phyloP scores from a whole-genome alignment of 2,888 invertebrate genomes.

The Eupithecia centaureata region DNA sequence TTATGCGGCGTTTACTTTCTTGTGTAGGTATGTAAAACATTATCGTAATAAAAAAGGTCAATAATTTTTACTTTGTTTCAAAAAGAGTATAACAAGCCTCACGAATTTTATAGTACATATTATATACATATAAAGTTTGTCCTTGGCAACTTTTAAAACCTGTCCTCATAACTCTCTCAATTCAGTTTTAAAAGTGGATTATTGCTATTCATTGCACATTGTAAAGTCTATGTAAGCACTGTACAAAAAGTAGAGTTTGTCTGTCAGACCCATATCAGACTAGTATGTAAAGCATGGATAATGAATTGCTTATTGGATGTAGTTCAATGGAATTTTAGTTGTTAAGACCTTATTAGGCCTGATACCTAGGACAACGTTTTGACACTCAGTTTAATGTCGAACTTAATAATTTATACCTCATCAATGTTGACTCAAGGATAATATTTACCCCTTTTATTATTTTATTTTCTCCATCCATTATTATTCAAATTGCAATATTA shows the following conservation, averaged over 20 bases:
- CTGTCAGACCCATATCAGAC: slow-evolving; percentile 18
- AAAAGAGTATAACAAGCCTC: neutral
- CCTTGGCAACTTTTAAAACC: slow-evolving; percentile 51
- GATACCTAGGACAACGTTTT: neutral
- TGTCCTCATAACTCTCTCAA: slow-evolving; percentile 35
- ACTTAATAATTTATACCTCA: neutral
- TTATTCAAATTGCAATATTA: too few species aligned
- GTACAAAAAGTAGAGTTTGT: slow-evolving; percentile 20
- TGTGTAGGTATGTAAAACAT: neutral
- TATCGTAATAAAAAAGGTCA: neutral
- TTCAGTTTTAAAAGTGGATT: slow-evolving; percentile 39
- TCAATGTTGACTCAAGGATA: neutral
- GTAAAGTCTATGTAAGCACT: slow-evolving; percentile 17
- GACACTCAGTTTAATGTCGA: neutral
- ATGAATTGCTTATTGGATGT: slow-evolving; percentile 21
- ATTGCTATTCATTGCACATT: slow-evolving; percentile 33
- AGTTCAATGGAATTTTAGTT: slow-evolving; percentile 3
- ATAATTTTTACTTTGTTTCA: neutral
- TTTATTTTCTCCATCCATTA: too few species aligned
- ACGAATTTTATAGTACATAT: slow-evolving; percentile 41
- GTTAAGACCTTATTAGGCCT: slow-evolving; percentile 1
- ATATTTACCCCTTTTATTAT: neutral
- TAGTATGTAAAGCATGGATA: slow-evolving; percentile 15
- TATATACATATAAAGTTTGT: slow-evolving; percentile 46
- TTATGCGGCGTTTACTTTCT: too few species aligned